phyloP scores from a whole-genome alignment of 2,888 invertebrate genomes.

The Azorinus chamasolen region DNA sequence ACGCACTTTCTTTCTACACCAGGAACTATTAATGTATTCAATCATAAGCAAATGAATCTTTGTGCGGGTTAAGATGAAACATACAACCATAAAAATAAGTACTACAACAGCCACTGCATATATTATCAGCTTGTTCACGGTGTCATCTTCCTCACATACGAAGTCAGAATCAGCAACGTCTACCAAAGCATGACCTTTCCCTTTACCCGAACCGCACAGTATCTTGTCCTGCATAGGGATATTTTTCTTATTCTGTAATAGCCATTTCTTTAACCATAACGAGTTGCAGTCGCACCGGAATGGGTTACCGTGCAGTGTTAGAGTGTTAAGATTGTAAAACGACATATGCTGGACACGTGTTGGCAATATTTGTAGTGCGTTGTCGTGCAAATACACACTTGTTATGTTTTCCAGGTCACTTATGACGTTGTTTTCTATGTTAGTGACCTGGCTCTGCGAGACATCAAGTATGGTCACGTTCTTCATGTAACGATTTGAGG shows the following conservation, averaged over 20 bases:
- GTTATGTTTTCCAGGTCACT: slow-evolving; percentile 17
- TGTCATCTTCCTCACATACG: slow-evolving; percentile 2
- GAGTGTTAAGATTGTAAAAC: slow-evolving; percentile 12
- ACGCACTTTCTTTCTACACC: slow-evolving; percentile 14
- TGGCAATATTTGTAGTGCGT: slow-evolving; percentile 52
- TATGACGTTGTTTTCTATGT: slow-evolving; percentile 34
- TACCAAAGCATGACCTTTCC: slow-evolving; percentile 17
- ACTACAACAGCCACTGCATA: slow-evolving; percentile 4
- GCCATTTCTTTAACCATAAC: slow-evolving; percentile 70
- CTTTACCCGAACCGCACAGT: slow-evolving; percentile 26
- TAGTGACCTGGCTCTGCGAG: slow-evolving; percentile 40
- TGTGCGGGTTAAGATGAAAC: neutral
- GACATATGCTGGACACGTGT: slow-evolving; percentile 34
- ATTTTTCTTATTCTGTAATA: slow-evolving; percentile 22
- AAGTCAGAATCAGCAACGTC: slow-evolving; percentile 35
- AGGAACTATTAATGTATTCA: slow-evolving; percentile 19
- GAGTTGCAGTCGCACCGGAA: slow-evolving; percentile 70
- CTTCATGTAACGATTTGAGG: slow-evolving; percentile 33
- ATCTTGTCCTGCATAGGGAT: slow-evolving; percentile 35
- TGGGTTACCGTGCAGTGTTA: slow-evolving; percentile 57
- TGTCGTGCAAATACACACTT: slow-evolving; percentile 49
- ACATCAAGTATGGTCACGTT: slow-evolving; percentile 50
- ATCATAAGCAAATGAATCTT: slow-evolving; percentile 33
- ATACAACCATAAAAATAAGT: slow-evolving; percentile 8
- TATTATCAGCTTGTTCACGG: neutral